Base-by-base conservation (phyloP, 2,113 vertebrate genomes). In the Osmerus eperlanus region DNA sequence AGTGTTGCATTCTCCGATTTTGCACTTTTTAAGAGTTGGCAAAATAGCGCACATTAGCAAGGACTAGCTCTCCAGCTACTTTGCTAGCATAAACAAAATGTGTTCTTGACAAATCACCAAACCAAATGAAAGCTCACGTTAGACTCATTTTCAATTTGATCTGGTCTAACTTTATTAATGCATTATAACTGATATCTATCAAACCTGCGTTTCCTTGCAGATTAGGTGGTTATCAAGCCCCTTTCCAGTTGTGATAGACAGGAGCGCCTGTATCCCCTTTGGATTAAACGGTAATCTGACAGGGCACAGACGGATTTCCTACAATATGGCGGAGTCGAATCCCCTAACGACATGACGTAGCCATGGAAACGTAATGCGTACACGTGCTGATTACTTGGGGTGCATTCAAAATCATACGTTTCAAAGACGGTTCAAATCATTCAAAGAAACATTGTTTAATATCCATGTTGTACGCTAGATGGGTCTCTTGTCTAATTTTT, bases 211-310 rank as follows among this genome's bases (percentile, higher is more conserved):
- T 72, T 18, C 70, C 5, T 21, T 61, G 12, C 1, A 6, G 25
- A 12, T 59, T 53, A n/a, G 23, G n/a, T 1, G 15, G n/a, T 69
- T 23, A 61, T 4, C n/a, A 52, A 76, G 29, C 68, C 52, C 77
- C 68, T 53, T 47, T 52, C 77, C 70, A 23, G 77, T 73, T 61
- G 74, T 72, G 53, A 61, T 29, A 71, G 36, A 62, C 69, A 16
- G 82, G 70, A 73, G 72, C 76, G 68, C 79, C 81, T 23, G 73
- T 18, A 76, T 75, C 81, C 79, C 78, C 81, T 56, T 78, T 77
- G 85, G 92, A 91, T 92, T 92, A 91, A 67, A 86, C 73, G 56
- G 47, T 91, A 91, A 93, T 91, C 90, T 90, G 88, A 84, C 85
- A 86, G 86, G 77, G 75, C 84, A 79, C 76, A 71, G 66, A 41